These are phyloP conservation scores for Pterophyllum scalare DNA, from an alignment of 2,113 vertebrate genomes.

Conservation along the genomic window DNA sequence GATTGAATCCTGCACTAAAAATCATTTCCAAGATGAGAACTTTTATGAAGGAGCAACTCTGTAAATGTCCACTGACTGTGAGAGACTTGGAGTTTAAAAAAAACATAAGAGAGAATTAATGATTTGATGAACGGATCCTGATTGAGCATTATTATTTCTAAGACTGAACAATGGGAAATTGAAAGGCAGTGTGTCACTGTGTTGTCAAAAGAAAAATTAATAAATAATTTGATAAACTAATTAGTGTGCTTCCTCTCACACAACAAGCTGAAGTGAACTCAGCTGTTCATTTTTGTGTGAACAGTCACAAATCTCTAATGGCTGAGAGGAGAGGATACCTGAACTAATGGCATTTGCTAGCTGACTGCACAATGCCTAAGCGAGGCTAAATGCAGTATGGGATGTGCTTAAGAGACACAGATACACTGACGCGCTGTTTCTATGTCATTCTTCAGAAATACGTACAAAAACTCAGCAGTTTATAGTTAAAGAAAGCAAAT, in stretches of 20 bases:
- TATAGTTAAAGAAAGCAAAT: not conserved
- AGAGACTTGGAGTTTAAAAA: not conserved
- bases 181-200: not conserved
- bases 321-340: conserved; percentile 46
- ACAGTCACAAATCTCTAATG: conserved; percentile 41
- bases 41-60: not conserved
- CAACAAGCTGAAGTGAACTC: conserved; percentile 38
- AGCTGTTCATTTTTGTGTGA: conserved; percentile 27
- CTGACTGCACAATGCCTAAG: conserved; percentile 45
- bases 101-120: not conserved
- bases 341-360: conserved; percentile 62
- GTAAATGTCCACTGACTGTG: not conserved
- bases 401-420: not conserved
- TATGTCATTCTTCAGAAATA: not conserved
- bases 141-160: not conserved
- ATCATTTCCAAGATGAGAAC: conserved; percentile 18
- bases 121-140: not conserved
- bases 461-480: not conserved
- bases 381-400: conserved; percentile 15
- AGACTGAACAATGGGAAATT: not conserved
- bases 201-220: not conserved
- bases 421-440: conserved; percentile 4
- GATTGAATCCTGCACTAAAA: not conserved
- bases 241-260: conserved; percentile 49
- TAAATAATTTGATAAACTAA: conserved; percentile 41